Evolutionary conservation across 2,797 vertebrate genomes (phyloP).

Genomic region (Amphiprion clarkii): DNA sequence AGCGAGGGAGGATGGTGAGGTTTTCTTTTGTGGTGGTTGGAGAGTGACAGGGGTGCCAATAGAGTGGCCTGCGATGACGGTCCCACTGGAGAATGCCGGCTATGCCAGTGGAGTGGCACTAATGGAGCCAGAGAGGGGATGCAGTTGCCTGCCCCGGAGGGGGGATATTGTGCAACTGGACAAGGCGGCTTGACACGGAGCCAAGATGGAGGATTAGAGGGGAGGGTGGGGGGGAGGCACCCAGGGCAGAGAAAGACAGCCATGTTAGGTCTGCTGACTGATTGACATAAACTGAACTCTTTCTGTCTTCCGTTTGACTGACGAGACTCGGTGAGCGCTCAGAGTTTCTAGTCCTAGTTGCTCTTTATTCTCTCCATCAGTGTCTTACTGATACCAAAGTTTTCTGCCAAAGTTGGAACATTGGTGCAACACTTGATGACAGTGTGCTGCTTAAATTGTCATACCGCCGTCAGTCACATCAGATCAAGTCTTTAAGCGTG

Average conservation of each 20-base stretch:
- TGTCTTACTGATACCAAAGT: not conserved
- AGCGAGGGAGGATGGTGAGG: conserved; percentile 61
- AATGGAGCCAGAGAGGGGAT: conserved; percentile 83
- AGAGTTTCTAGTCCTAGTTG: conserved; percentile 27
- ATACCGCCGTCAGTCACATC: not conserved
- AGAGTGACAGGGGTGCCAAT: conserved; percentile 83
- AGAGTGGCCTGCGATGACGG: conserved; percentile 83
- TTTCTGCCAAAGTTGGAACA: not conserved
- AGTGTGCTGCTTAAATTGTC: not conserved
- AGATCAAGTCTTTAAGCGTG: not conserved
- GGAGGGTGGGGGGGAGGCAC: conserved; percentile 61
- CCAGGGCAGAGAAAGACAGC: conserved; percentile 74
- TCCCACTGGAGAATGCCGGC: conserved; percentile 84
- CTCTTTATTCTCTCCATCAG: conserved; percentile 10
- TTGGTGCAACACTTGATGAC: not conserved
- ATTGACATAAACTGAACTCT: conserved; percentile 75
- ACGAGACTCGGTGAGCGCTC: conserved; percentile 33
- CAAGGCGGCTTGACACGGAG: conserved; percentile 82
- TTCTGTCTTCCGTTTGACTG: conserved; percentile 61
- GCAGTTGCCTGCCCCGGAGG: conserved; percentile 82
- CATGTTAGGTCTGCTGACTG: conserved; percentile 84
- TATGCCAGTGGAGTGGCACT: conserved; percentile 85
- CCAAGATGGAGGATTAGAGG: conserved; percentile 84
- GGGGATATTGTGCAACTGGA: conserved; percentile 86
- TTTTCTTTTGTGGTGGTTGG: conserved; percentile 74